Evolutionary conservation across 2,113 vertebrate species (phyloP), one percentile per base, ranked within the genome.

Genomic region (Labeo rohita): DNA sequence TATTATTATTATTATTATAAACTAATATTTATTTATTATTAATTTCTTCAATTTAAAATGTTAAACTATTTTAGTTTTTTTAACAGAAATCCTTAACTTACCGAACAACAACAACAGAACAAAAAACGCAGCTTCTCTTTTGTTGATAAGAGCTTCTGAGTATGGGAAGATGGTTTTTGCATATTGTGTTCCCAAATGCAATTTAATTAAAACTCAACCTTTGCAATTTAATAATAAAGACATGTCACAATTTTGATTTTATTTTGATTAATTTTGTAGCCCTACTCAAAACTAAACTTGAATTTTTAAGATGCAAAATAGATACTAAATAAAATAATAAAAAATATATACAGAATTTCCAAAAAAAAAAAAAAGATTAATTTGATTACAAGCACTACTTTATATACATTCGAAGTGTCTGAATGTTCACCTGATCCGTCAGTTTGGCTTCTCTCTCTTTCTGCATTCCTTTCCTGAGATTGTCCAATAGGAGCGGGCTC

Each of bases 351-450:
- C 2, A 28, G 1, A 39, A 39, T 39, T 39, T 39, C 39, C 39
- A 39, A 39, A 5, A 39, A 39, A 39, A 39, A 39, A n/a, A n/a
- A n/a, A n/a, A n/a, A 3, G 2, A 39, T 39, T 39, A 39, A 39
- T 39, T 39, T 39, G 39, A 5, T 39, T 39, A 39, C 3, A 39
- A 56, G 5, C 16, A 5, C 52, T 56, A 18, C 16, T 56, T 56
- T 2, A 56, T 18, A 2, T 18, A 56, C 2, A 56, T 56, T 56
- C 54, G 8, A 2, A 10, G 47, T 4, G 59, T 66, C 4, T n/a
- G 9, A 28, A 2, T 0, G 49, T 80, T 87, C 84, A 94, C 93
- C 91, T 70, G 91, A 87, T 75, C 84, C 78, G 50, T 84, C 84
- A 8, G 85, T 34, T 11, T 82, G 73, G 76, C 83, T 11, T 49